Conservation (phyloP, 1,140 invertebrate genomes). For the Ruditapes philippinarum region DNA sequence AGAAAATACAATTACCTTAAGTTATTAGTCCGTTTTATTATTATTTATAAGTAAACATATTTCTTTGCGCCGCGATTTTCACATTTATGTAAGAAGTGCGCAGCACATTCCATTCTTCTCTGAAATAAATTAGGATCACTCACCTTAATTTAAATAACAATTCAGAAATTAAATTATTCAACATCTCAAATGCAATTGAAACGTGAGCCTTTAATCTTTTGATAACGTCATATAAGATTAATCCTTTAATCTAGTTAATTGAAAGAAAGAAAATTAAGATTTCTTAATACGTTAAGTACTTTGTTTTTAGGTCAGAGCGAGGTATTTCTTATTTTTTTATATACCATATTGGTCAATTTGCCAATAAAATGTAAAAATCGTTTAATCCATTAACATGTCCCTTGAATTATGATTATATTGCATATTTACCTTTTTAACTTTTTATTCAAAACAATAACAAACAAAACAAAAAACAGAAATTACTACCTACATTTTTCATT, state of each 20-base stretch:
- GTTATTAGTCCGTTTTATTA: too few relatives aligned
- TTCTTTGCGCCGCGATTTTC: too few relatives aligned
- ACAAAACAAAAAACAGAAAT: too few relatives aligned
- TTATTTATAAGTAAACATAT: too few relatives aligned
- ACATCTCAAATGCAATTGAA: background rate
- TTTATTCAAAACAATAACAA: too few relatives aligned
- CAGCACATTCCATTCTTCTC: background rate
- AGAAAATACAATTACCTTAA: too few relatives aligned
- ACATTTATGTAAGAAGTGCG: too few relatives aligned
- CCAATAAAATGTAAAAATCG: background rate
- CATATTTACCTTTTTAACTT: too few relatives aligned
- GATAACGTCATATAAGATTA: background rate
- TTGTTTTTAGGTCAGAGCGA: background rate
- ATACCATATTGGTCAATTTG: background rate
- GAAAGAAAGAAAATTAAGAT: background rate
- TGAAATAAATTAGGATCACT: background rate
- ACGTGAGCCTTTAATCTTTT: background rate
- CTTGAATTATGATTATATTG: too few relatives aligned
- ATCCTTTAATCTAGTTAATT: conserved; percentile 8
- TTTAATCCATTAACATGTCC: background rate
- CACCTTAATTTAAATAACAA: conserved; percentile 16
- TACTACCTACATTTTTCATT: too few relatives aligned
- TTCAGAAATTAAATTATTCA: background rate
- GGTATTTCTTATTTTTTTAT: background rate
- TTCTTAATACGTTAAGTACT: conserved; percentile 1